These are phyloP conservation scores for Alexandromys fortis DNA, from an alignment of 2,113 vertebrate genomes.

Conservation along the genomic window DNA sequence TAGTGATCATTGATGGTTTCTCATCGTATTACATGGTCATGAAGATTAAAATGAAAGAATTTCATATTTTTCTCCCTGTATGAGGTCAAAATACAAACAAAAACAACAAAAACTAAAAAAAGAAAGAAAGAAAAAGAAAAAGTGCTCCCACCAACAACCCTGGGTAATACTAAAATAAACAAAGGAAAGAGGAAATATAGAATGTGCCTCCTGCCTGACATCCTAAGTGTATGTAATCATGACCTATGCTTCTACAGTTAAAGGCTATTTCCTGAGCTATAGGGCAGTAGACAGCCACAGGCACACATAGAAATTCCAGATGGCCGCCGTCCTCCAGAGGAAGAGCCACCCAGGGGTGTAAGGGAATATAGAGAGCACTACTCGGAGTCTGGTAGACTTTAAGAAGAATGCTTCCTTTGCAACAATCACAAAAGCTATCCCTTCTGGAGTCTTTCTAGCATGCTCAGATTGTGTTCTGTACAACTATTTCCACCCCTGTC, in stretches of 20 bases:
- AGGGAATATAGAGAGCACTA: neutral
- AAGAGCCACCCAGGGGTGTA: neutral
- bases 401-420: neutral
- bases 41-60: slow-evolving; percentile 36
- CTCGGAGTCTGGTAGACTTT: neutral
- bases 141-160: neutral
- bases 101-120: neutral
- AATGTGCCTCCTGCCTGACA: slow-evolving; percentile 10
- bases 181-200: slow-evolving; percentile 22
- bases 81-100: neutral
- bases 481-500: neutral
- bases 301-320: neutral
- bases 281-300: neutral
- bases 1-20: slow-evolving; percentile 2
- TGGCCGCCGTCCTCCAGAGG: neutral
- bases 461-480: neutral
- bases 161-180: neutral
- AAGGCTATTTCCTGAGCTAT: slow-evolving; percentile 45
- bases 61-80: neutral
- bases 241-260: slow-evolving; percentile 22
- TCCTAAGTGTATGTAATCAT: slow-evolving; percentile 19
- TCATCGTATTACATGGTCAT: neutral
- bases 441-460: neutral
- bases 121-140: neutral
- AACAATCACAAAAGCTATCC: neutral